These are phyloP conservation scores for Cyclina sinensis DNA, from an alignment of 1,140 invertebrate genomes.

Conservation along the genomic window DNA sequence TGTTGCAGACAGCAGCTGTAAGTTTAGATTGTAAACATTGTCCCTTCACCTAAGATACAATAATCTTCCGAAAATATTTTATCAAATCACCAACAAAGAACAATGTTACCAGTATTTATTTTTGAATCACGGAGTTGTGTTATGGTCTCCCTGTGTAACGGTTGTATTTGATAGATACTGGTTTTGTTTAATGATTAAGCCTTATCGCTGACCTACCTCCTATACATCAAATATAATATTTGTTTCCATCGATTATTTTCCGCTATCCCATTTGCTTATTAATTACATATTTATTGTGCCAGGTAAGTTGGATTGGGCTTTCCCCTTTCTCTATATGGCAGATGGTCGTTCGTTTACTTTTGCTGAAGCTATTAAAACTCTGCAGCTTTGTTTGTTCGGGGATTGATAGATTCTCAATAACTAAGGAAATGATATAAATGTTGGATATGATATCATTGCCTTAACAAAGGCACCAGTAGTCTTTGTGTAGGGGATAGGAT, in stretches of 20 bases:
- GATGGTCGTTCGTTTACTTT: slow-evolving; percentile 56
- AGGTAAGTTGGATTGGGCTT: slow-evolving; percentile 52
- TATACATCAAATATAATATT: slow-evolving; percentile 67
- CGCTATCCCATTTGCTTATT: slow-evolving; percentile 55
- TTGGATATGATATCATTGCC: slow-evolving; percentile 5
- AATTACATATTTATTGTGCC: slow-evolving; percentile 60
- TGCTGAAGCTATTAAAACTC: slow-evolving; percentile 33
- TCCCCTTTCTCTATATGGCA: slow-evolving; percentile 12
- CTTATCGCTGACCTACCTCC: slow-evolving; percentile 53
- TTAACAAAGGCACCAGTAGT: background rate
- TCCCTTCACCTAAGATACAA: slow-evolving; percentile 4
- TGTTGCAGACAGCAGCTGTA: no score
- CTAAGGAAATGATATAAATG: slow-evolving; percentile 24
- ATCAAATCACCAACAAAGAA: background rate
- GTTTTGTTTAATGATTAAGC: slow-evolving; percentile 56
- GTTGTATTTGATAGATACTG: slow-evolving; percentile 36
- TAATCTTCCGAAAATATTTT: slow-evolving; percentile 4
- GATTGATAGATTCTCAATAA: slow-evolving; percentile 45
- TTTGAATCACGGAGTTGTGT: background rate
- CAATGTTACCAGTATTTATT: slow-evolving; percentile 1
- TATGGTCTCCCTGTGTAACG: slow-evolving; percentile 1
- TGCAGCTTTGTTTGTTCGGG: slow-evolving; percentile 51
- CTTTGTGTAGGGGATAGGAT: background rate
- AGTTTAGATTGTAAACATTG: no score
- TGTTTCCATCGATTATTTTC: slow-evolving; percentile 36